Base-by-base conservation (phyloP, 2,797 vertebrate species). In the Emydoidea blandingii region DNA sequence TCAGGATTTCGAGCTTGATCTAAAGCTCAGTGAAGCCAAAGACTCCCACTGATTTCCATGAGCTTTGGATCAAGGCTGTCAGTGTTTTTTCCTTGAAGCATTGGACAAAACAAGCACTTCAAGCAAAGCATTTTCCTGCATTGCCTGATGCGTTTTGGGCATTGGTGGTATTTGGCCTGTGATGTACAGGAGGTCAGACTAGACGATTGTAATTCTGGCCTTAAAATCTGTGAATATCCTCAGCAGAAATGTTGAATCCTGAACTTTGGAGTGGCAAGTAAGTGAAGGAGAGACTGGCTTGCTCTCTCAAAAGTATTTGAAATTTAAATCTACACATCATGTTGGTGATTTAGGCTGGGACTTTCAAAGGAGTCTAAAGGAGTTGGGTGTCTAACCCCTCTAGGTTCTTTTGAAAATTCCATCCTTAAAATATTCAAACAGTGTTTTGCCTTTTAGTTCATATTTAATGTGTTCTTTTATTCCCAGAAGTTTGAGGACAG, bases 381-480 rank as follows among this genome's bases (percentile, higher is more conserved):
- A 53, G 79, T 85, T 52, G 87, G 80, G 23, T 59, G 81, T 65
- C 62, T 44, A 82, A 74, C 49, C 23, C 15, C 21, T 68, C 27
- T 34, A n/a, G 12, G 4, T 34, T 16, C 80, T 44, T 95, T 80
- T 34, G 68, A 86, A 95, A 94, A 87, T 84, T 82, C 83, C 79
- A 85, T 96, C 80, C 47, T 87, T 90, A 31, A 86, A 93, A 79
- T 53, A 41, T 95, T 94, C 53, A 85, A 92, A 91, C 11, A 12
- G 59, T 83, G 29, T 83, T 94, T 10, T 65, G 91, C 62, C 83
- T 94, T 94, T 83, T 91, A 90, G 85, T 94, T 94, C 89, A 72
- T 27, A 76, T 76, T 49, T 49, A 47, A 29, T 78, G 29, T 78
- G 6, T 31, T 47, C 21, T 91, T 84, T 87, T 94, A 83, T 54